Conservation (phyloP, 2,113 vertebrate species). For the Amazona vittata region DNA sequence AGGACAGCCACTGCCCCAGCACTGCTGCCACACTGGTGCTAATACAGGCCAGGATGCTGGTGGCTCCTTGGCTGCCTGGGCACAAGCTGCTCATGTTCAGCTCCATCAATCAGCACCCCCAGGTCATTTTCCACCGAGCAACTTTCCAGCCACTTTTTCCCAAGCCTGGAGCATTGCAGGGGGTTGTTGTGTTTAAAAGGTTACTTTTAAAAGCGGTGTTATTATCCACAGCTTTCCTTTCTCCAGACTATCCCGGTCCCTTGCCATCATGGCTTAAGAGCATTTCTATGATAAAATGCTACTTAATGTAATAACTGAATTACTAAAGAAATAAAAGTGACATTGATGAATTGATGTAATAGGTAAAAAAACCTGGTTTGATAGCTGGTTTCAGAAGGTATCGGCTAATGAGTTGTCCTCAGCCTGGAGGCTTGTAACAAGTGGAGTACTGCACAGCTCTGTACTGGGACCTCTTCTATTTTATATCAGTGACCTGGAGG, state of each 20-base stretch:
- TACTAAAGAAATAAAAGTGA: not conserved
- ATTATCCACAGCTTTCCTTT: not conserved
- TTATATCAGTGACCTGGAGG: not conserved
- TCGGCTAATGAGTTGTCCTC: not conserved
- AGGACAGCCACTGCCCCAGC: not conserved
- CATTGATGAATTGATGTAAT: not conserved
- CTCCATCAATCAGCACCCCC: not conserved
- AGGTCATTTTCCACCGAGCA: not conserved
- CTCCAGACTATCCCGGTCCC: not conserved
- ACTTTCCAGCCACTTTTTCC: not conserved
- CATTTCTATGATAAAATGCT: not conserved
- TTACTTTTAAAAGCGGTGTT: not conserved
- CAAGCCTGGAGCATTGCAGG: not conserved
- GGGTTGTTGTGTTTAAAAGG: not conserved
- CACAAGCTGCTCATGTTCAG: not conserved
- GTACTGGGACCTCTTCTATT: not conserved
- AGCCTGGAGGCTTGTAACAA: not conserved
- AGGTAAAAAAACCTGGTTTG: not conserved
- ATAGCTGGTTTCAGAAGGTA: not conserved
- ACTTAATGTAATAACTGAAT: not conserved
- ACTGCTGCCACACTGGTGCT: not conserved
- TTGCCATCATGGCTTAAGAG: not conserved
- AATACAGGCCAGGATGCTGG: not conserved
- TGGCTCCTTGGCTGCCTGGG: not conserved
- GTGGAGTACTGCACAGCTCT: not conserved